Conservation (phyloP, 2,888 invertebrate genomes). For the Scrobipalpa costella region DNA sequence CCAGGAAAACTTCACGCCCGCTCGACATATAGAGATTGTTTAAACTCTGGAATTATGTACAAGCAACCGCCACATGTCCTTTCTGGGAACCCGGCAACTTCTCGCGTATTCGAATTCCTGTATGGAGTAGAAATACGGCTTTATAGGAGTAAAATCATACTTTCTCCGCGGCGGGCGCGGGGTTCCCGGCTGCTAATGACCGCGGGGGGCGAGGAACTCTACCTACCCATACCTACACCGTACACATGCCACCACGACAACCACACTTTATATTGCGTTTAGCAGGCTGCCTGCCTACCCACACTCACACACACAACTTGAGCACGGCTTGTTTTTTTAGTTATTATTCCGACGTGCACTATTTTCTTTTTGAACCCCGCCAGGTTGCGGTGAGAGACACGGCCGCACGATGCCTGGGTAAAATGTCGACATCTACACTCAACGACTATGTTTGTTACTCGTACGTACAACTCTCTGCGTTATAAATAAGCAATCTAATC, state of each 20-base stretch:
- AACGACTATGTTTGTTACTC: background rate
- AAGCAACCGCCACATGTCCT: slow-evolving; percentile 73
- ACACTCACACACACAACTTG: slow-evolving; percentile 65
- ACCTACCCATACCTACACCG: slow-evolving; percentile 68
- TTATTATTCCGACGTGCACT: slow-evolving; percentile 73
- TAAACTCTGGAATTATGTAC: slow-evolving; percentile 76
- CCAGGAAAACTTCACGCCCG: slow-evolving; percentile 58
- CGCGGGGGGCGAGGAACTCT: slow-evolving; percentile 74
- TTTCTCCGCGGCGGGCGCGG: slow-evolving; percentile 74
- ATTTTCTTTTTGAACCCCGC: slow-evolving; percentile 69
- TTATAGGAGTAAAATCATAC: slow-evolving; percentile 82
- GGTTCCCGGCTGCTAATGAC: slow-evolving; percentile 77
- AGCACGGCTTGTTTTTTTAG: slow-evolving; percentile 67
- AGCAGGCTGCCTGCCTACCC: slow-evolving; percentile 75
- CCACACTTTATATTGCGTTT: slow-evolving; percentile 81
- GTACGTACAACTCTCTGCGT: background rate
- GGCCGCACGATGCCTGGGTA: background rate
- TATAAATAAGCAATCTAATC: slow-evolving; percentile 12
- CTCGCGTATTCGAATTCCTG: slow-evolving; percentile 79
- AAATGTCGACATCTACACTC: slow-evolving; percentile 15
- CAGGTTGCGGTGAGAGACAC: slow-evolving; percentile 43
- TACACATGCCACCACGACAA: slow-evolving; percentile 62
- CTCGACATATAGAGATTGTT: slow-evolving; percentile 69
- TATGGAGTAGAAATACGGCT: slow-evolving; percentile 81
- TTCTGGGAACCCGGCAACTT: slow-evolving; percentile 73